phyloP scores from a whole-genome alignment of 2,797 vertebrate genomes.

The Tadarida brasiliensis region DNA sequence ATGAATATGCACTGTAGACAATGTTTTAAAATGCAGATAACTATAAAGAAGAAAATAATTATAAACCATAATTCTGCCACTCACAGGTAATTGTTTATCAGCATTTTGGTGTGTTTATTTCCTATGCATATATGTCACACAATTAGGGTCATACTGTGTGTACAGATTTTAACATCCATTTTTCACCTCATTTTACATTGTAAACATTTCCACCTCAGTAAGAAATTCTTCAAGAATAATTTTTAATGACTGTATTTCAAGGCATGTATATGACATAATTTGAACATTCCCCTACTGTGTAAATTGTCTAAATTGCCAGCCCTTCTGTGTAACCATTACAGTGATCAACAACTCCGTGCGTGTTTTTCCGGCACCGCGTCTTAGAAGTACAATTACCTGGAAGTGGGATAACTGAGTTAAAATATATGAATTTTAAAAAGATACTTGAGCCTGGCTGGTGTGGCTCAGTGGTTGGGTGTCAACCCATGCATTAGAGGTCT shows the following conservation, averaged over 20 bases:
- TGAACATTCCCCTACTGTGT: neutral
- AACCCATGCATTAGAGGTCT: too few relatives aligned
- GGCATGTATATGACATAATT: neutral
- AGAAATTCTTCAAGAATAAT: constrained; percentile 49
- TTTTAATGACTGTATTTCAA: constrained; percentile 43
- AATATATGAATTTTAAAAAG: neutral
- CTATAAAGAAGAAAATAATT: constrained; percentile 46
- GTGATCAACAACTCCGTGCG: neutral
- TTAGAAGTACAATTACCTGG: neutral
- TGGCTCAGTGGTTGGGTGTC: too few relatives aligned
- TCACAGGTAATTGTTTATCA: neutral
- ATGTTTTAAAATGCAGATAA: constrained; percentile 25
- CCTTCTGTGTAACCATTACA: neutral
- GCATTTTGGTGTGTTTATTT: constrained; percentile 32
- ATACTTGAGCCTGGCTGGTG: neutral
- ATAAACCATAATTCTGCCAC: neutral
- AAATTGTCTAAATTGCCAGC: neutral
- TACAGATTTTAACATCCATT: neutral
- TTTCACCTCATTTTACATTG: constrained; percentile 46
- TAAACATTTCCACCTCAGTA: constrained; percentile 54
- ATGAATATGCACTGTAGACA: neutral
- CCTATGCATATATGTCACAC: neutral
- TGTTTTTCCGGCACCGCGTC: neutral
- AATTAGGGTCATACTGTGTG: neutral
- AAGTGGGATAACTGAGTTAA: neutral